These are phyloP conservation scores for Megaleporinus macrocephalus DNA, from an alignment of 2,113 vertebrate species.

Conservation along the genomic window DNA sequence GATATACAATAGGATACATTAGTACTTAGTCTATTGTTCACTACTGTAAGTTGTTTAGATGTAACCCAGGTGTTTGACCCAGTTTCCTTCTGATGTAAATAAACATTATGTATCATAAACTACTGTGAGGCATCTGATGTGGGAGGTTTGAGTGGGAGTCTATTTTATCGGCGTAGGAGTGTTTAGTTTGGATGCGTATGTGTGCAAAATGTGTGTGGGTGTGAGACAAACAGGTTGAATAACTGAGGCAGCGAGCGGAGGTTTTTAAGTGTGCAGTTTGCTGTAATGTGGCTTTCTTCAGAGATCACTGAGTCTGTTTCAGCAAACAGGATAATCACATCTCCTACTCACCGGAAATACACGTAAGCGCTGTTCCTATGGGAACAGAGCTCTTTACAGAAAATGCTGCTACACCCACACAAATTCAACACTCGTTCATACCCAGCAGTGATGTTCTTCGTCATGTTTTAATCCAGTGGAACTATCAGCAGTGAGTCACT, in stretches of 20 bases:
- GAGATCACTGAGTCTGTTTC: slow-evolving; percentile 62
- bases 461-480: slow-evolving; percentile 56
- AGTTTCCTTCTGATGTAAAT: not conserved
- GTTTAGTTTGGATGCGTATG: not conserved
- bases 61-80: not conserved
- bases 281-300: slow-evolving; percentile 60
- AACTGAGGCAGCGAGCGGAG: slow-evolving; percentile 62
- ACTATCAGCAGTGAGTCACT: slow-evolving; percentile 7
- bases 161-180: not conserved
- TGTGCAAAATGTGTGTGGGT: slow-evolving; percentile 43
- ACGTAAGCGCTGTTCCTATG: slow-evolving; percentile 65
- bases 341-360: slow-evolving; percentile 61
- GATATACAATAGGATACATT: too few relatives aligned
- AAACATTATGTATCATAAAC: slow-evolving; percentile 7
- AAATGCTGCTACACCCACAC: slow-evolving; percentile 64
- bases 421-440: slow-evolving; percentile 50
- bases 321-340: slow-evolving; percentile 56
- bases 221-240: slow-evolving; percentile 59
- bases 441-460: slow-evolving; percentile 61
- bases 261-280: slow-evolving; percentile 63
- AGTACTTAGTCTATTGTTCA: too few relatives aligned
- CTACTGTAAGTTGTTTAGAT: slow-evolving; percentile 15
- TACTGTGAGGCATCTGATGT: slow-evolving; percentile 18
- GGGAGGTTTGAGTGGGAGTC: slow-evolving; percentile 27
- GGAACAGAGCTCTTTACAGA: slow-evolving; percentile 61